Evolutionary conservation across 2,113 vertebrate genomes (phyloP), one percentile per base, ranked within the genome.

Genomic region (Pandion haliaetus): DNA sequence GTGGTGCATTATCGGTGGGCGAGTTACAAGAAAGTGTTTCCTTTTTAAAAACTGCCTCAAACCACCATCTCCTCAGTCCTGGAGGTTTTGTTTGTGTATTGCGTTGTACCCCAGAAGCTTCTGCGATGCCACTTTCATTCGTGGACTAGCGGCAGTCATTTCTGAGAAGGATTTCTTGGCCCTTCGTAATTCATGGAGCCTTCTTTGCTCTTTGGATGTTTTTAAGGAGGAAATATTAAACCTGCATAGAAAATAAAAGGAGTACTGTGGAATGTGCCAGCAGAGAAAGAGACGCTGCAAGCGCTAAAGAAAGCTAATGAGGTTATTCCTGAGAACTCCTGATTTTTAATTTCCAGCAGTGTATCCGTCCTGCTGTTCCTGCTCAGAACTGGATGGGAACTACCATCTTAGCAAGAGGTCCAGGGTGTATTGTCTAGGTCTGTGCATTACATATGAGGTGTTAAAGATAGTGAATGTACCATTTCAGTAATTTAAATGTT

Each of bases 401-500:
- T 1, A 0, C 57, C 36, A 1, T 26, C 29, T 9, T 7, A 8
- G 23, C 13, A 13, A 8, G 25, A 49, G 45, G 13, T 40, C 54
- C 34, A 8, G 2, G 61, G 28, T 73, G 65, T 59, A 2, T 80
- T 86, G 91, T 59, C 69, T 87, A 2, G 58, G 57, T 63, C 79
- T 77, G 62, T 73, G 69, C 71, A 3, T 82, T 78, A 40, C 63
- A 25, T 55, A 23, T 1, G 78, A 82, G 62, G 65, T 88, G 88
- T 66, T 92, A n/a, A 52, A 82, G 84, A 57, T 57, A 45, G 82
- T 69, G 86, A 86, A 4, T 14, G 20, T 42, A 72, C 52, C 61
- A 26, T 50, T 77, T 86, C 25, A 12, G 67, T 97, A 96, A 97
- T 94, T 95, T 98, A 97, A 97, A 71, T 94, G 87, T 52, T 92